phyloP scores from a whole-genome alignment of 1,140 invertebrate species.

The Holotrichia oblita region DNA sequence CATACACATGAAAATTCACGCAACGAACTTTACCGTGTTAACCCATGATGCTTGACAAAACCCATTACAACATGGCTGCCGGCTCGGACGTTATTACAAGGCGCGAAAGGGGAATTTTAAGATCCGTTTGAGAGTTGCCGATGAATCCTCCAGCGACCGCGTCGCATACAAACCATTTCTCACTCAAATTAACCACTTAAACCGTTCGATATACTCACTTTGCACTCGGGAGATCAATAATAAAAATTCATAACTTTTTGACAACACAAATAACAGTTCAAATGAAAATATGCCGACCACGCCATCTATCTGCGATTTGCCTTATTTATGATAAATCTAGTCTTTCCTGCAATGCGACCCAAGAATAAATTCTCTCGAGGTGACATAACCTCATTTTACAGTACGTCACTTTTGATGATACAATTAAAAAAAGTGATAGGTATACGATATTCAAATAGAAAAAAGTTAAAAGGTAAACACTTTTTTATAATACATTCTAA shows the following conservation, averaged over 20 bases:
- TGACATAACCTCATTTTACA: neutral
- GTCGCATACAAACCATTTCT: conserved; percentile 17
- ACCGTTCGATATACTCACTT: conserved; percentile 35
- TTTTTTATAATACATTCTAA: too few species aligned
- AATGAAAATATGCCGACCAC: conserved; percentile 41
- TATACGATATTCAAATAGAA: too few species aligned
- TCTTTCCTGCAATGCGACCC: neutral
- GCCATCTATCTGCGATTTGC: conserved; percentile 38
- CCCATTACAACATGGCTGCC: conserved; percentile 61
- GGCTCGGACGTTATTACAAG: conserved; percentile 57
- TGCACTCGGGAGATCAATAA: conserved; percentile 45
- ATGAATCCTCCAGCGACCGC: neutral
- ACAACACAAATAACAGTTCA: conserved; percentile 51
- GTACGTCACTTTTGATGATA: neutral
- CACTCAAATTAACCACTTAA: conserved; percentile 28
- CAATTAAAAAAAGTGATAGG: too few species aligned
- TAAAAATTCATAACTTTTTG: conserved; percentile 49
- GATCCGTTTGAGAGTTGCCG: conserved; percentile 39
- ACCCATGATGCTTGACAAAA: conserved; percentile 61
- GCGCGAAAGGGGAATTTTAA: conserved; percentile 55
- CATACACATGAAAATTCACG: conserved; percentile 46
- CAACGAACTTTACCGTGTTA: conserved; percentile 54
- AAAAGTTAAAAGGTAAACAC: too few species aligned
- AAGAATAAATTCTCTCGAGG: neutral
- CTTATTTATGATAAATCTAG: conserved; percentile 9